These are phyloP conservation scores for Athene noctua DNA, from an alignment of 2,113 vertebrate species.

Conservation along the genomic window DNA sequence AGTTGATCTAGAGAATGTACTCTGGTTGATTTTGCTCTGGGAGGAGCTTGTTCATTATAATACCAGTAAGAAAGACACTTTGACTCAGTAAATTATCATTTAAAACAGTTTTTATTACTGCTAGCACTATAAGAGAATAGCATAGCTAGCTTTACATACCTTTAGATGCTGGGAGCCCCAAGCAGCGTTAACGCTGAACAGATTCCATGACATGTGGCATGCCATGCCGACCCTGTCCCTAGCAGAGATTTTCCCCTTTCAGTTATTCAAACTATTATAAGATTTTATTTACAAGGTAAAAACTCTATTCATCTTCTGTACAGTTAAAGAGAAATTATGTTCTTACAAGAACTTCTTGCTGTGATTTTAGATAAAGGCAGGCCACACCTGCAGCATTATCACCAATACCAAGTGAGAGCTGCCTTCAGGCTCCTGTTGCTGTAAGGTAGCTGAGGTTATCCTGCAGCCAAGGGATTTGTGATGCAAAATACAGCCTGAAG, in stretches of 20 bases:
- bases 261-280: background rate
- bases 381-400: rapidly evolving
- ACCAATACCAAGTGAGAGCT: rapidly evolving
- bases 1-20: background rate
- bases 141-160: background rate
- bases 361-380: background rate
- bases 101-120: background rate
- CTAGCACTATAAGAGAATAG: background rate
- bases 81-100: background rate
- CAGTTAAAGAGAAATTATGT: background rate
- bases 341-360: background rate
- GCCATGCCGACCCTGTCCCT: too few species aligned
- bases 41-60: background rate
- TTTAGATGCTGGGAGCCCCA: background rate
- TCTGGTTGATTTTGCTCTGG: background rate
- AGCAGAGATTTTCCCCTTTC: background rate
- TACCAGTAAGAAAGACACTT: background rate
- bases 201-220: too few species aligned
- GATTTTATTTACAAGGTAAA: background rate
- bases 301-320: background rate
- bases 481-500: background rate
- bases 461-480: background rate
- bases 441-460: background rate
- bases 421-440: background rate
- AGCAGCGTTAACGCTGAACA: background rate